A percentile compares a stretch with the other conserved stretches of the same genome.
These are phyloP conservation scores for Abrostola triplasia DNA, from an alignment of 2,888 invertebrate species.

Conservation along the genomic window DNA sequence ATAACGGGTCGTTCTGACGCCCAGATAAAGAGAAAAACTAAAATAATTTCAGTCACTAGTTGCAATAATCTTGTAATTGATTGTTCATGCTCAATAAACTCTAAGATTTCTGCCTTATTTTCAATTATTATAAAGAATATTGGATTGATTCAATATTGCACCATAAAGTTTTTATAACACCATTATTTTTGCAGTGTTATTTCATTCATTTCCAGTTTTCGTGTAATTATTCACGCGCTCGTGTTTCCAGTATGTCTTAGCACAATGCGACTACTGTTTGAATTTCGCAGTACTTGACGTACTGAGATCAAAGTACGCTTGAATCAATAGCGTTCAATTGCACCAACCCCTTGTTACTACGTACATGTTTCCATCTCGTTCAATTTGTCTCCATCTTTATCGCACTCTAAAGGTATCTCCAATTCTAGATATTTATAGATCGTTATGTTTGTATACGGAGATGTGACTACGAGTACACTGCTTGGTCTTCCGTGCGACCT, in stretches of 20 bases:
- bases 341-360: slow-evolving; percentile 35
- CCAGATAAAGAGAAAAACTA: slow-evolving; percentile 23
- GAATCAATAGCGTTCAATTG: slow-evolving; percentile 49
- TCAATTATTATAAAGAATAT: slow-evolving; percentile 7
- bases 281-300: slow-evolving; percentile 26
- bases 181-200: too few relatives aligned
- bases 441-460: slow-evolving; percentile 6
- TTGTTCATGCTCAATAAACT: slow-evolving; percentile 34
- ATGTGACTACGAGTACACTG: not conserved
- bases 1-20: slow-evolving; percentile 22
- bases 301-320: slow-evolving; percentile 41
- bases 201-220: too few relatives aligned
- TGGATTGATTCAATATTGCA: slow-evolving; percentile 1
- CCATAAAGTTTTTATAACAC: too few relatives aligned
- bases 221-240: too few relatives aligned
- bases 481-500: slow-evolving; percentile 14
- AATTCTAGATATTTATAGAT: slow-evolving; percentile 32
- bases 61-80: slow-evolving; percentile 28
- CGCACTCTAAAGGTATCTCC: slow-evolving; percentile 7
- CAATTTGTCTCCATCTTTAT: slow-evolving; percentile 22
- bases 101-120: slow-evolving; percentile 13
- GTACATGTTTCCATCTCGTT: slow-evolving; percentile 16
- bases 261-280: slow-evolving; percentile 20
- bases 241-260: not conserved
- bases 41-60: slow-evolving; percentile 22